phyloP scores from a whole-genome alignment of 2,888 invertebrate genomes.

The Plagodis pulveraria region DNA sequence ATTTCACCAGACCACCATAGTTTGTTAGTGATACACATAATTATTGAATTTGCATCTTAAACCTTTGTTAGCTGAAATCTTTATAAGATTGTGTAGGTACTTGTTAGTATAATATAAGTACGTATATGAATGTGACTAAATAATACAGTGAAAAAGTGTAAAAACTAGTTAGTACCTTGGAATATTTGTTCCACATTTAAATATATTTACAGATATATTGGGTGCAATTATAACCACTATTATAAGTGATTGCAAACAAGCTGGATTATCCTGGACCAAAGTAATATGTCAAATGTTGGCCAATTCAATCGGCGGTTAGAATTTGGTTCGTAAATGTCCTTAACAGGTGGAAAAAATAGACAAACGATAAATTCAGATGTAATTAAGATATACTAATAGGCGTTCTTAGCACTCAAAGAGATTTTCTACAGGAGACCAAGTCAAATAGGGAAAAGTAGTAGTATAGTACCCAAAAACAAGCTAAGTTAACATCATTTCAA shows the following conservation, averaged over 20 bases:
- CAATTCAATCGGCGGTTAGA: too few relatives aligned
- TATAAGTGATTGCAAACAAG: neutral
- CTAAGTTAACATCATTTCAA: too few relatives aligned
- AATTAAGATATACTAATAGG: too few relatives aligned
- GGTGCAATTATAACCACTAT: conserved; percentile 3
- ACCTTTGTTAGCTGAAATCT: conserved; percentile 28
- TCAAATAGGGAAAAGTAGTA: too few relatives aligned
- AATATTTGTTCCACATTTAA: conserved; percentile 22
- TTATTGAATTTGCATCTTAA: conserved; percentile 14
- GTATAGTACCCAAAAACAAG: too few relatives aligned
- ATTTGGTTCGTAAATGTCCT: too few relatives aligned
- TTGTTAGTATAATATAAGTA: conserved; percentile 28
- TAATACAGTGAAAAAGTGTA: conserved; percentile 12
- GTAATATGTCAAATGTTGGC: too few relatives aligned
- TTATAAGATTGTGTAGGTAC: conserved; percentile 18
- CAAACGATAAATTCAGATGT: too few relatives aligned
- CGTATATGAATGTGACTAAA: conserved; percentile 17
- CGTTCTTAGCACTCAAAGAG: too few relatives aligned
- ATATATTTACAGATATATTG: conserved; percentile 4
- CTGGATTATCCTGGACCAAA: neutral
- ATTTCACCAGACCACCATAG: conserved; percentile 54
- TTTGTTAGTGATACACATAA: conserved; percentile 24
- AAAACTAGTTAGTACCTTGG: conserved; percentile 33
- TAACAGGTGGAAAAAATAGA: too few relatives aligned
- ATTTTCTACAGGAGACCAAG: too few relatives aligned